A percentile compares a stretch with the other conserved stretches of the same genome.
Conservation (phyloP, 2,888 invertebrate species). For the Lepidocyrtoides sp. region DNA sequence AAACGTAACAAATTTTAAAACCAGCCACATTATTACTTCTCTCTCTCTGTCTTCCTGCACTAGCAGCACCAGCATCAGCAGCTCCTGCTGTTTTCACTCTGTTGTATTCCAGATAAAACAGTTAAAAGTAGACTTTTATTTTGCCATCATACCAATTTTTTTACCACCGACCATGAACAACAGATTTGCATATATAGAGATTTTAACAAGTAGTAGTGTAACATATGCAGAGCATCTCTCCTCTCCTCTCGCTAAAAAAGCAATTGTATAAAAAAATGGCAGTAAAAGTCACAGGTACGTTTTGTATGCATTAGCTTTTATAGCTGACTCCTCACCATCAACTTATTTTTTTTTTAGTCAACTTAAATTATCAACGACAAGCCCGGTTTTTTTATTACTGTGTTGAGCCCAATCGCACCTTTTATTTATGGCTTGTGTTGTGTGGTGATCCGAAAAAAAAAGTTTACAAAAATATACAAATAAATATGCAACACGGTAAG, state of each 20-base stretch:
- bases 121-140: neutral
- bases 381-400: neutral
- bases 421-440: slow-evolving; percentile 16
- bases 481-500: slow-evolving; percentile 20
- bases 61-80: too few species aligned
- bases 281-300: slow-evolving; percentile 46
- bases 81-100: neutral
- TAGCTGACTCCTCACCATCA: slow-evolving; percentile 10
- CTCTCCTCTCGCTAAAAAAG: neutral
- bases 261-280: neutral
- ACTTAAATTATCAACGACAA: neutral
- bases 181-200: slow-evolving; percentile 14
- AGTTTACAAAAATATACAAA: slow-evolving; percentile 30
- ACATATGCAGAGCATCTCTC: slow-evolving; percentile 3
- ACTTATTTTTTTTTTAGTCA: neutral
- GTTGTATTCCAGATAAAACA: neutral
- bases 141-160: neutral
- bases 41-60: neutral
- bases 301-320: slow-evolving; percentile 23
- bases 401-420: slow-evolving; percentile 9
- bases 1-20: neutral
- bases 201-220: too few species aligned
- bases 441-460: neutral
- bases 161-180: neutral
- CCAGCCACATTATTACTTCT: neutral